Conservation (phyloP, 2,797 vertebrate species). For the Chelidonichthys spinosus region DNA sequence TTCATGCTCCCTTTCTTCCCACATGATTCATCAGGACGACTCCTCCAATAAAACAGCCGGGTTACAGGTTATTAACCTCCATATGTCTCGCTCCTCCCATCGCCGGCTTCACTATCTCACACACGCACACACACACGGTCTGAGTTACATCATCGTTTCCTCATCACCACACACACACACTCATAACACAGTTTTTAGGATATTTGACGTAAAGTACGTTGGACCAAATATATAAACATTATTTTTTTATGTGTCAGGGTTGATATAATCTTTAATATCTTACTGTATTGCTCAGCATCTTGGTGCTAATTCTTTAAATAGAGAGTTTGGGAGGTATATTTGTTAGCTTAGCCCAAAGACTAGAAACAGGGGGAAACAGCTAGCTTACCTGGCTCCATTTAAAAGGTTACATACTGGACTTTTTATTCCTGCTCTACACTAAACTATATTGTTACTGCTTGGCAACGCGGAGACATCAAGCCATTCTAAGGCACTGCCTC, state of each 20-base stretch:
- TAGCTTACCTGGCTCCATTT: not conserved
- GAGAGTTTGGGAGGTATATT: not conserved
- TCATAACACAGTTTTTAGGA: not conserved
- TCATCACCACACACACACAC: conserved; percentile 15
- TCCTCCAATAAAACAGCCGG: conserved; percentile 26
- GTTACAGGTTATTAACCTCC: conserved; percentile 54
- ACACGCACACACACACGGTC: conserved; percentile 8
- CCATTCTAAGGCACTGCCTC: not conserved
- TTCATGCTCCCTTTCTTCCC: not conserved
- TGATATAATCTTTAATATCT: not conserved
- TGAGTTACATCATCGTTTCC: conserved; percentile 11
- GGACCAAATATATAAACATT: not conserved
- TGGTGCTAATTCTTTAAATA: not conserved
- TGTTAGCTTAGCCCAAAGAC: not conserved
- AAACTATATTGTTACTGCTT: too few species aligned
- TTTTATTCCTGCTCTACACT: too few species aligned
- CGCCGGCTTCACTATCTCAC: conserved; percentile 29
- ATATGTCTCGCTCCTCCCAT: conserved; percentile 44
- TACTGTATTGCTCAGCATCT: not conserved
- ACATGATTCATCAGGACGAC: conserved; percentile 30
- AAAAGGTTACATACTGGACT: too few species aligned
- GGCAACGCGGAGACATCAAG: not conserved
- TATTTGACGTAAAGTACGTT: not conserved
- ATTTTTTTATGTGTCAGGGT: not conserved
- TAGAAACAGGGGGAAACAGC: not conserved